These are phyloP conservation scores for Dysmachus trigonus DNA, from an alignment of 2,888 invertebrate species.

Conservation along the genomic window DNA sequence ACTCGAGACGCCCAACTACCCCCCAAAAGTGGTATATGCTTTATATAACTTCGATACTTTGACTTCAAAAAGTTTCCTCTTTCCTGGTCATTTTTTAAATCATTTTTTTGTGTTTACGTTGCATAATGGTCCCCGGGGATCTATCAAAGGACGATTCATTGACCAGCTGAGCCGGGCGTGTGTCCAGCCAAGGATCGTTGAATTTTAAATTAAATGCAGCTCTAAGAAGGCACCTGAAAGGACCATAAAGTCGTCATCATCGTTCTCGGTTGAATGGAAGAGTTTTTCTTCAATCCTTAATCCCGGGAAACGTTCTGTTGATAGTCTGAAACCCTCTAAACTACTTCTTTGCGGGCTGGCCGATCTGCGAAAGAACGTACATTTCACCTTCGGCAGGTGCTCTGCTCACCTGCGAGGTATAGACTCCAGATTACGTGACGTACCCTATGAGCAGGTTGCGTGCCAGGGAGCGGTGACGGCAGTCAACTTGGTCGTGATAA, in stretches of 20 bases:
- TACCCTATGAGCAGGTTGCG: background rate
- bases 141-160: background rate
- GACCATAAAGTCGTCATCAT: background rate
- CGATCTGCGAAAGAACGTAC: background rate
- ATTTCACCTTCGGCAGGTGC: background rate
- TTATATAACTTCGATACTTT: background rate
- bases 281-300: background rate
- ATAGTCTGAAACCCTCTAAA: background rate
- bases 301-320: background rate
- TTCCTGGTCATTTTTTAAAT: background rate
- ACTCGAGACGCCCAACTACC: background rate
- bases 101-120: background rate
- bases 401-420: background rate
- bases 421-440: background rate
- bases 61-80: conserved; percentile 15
- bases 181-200: background rate
- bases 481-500: background rate
- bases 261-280: background rate
- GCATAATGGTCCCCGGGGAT: background rate
- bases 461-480: background rate
- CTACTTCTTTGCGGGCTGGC: background rate
- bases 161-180: background rate
- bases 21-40: background rate
- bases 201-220: conserved; percentile 16
- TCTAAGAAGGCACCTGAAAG: background rate